Percentiles rank a stretch among this genome's conserved stretches.
Evolutionary conservation across 2,888 invertebrate species (phyloP).

Genomic region (Drosophila niveifrons): DNA sequence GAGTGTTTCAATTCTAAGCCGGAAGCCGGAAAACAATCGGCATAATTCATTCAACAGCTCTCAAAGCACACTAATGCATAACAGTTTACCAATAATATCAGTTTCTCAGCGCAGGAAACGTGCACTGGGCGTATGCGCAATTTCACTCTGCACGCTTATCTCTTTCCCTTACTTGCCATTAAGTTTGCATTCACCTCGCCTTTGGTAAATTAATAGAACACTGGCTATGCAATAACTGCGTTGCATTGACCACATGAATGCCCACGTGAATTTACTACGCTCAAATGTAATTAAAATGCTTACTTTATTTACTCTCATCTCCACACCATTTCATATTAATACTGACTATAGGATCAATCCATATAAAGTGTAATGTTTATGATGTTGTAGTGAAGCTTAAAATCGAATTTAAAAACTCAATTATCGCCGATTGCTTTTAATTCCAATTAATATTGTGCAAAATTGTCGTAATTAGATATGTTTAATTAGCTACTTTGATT

Average conservation of each 20-base stretch:
- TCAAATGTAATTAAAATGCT: slow-evolving; percentile 10
- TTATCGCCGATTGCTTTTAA: background rate
- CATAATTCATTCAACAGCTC: background rate
- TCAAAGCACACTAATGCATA: background rate
- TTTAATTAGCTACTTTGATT: slow-evolving; percentile 8
- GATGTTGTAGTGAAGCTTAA: background rate
- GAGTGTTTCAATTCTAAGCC: background rate
- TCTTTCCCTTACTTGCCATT: background rate
- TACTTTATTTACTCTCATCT: background rate
- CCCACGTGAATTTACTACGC: background rate
- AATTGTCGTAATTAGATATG: slow-evolving; percentile 1
- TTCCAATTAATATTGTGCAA: background rate
- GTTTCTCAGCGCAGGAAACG: too few relatives aligned
- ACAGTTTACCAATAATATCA: background rate
- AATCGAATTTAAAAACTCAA: slow-evolving; percentile 14
- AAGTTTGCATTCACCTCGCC: background rate
- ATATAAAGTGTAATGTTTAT: background rate
- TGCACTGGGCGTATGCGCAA: background rate
- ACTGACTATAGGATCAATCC: background rate
- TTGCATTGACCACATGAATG: background rate
- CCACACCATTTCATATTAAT: background rate
- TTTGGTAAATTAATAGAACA: background rate
- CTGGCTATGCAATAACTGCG: background rate
- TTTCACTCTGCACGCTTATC: background rate
- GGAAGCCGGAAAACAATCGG: slow-evolving; percentile 1